These are phyloP conservation scores for Notolepis coatsorum DNA, from an alignment of 2,797 vertebrate genomes.

Conservation along the genomic window DNA sequence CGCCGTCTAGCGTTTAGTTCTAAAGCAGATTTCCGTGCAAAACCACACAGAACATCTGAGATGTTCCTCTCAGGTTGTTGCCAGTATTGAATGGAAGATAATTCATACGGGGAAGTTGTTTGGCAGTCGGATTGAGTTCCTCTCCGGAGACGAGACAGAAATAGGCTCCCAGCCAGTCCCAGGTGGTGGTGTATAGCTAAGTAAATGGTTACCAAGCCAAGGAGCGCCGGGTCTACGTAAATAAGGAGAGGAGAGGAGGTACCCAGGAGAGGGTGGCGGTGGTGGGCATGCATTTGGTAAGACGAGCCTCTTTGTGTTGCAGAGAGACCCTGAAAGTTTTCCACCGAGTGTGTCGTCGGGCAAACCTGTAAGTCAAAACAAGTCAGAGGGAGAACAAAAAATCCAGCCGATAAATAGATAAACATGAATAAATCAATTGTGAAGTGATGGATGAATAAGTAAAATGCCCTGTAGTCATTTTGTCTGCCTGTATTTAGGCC, in stretches of 20 bases:
- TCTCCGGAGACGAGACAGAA: conserved; percentile 67
- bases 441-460: conserved; percentile 81
- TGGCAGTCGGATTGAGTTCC: conserved; percentile 59
- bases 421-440: conserved; percentile 80
- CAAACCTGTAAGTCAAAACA: conserved; percentile 65
- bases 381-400: conserved; percentile 50
- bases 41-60: conserved; percentile 19
- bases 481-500: conserved; percentile 73
- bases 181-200: conserved; percentile 71
- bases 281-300: conserved; percentile 43
- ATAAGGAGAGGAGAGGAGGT: conserved; percentile 48
- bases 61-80: conserved; percentile 26
- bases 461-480: conserved; percentile 81
- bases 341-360: conserved; percentile 39
- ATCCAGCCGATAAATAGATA: conserved; percentile 76
- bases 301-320: conserved; percentile 48
- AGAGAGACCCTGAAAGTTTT: conserved; percentile 66
- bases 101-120: conserved; percentile 59
- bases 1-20: conserved; percentile 8
- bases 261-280: conserved; percentile 37
- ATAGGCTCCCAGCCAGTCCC: conserved; percentile 76
- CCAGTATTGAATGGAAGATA: conserved; percentile 46
- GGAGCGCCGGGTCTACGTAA: conserved; percentile 55
- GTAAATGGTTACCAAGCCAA: conserved; percentile 74
- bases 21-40: conserved; percentile 21